Evolutionary conservation across 2,113 vertebrate genomes (phyloP).

Genomic region (Centropus bengalensis): DNA sequence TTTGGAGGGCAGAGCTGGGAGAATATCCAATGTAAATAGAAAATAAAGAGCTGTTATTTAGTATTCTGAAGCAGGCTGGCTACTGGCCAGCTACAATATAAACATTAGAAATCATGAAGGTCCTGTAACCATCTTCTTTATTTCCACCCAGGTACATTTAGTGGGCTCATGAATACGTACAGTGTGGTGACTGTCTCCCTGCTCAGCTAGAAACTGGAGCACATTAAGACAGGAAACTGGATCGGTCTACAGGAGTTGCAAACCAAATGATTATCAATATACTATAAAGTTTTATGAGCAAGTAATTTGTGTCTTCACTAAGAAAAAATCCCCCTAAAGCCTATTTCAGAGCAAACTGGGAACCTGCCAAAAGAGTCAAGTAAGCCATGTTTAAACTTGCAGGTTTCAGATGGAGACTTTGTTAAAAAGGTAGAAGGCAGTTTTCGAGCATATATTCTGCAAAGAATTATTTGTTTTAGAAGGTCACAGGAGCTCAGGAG

Average conservation of each 20-base stretch:
- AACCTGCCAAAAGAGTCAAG: background rate
- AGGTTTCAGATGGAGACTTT: background rate
- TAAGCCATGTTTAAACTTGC: conserved; percentile 22
- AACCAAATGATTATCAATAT: conserved; percentile 12
- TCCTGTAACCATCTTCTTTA: background rate
- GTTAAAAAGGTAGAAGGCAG: background rate
- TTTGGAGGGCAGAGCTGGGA: background rate
- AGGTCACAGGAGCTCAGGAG: background rate
- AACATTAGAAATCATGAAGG: background rate
- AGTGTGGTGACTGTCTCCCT: background rate
- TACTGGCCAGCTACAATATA: background rate
- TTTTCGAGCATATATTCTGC: background rate
- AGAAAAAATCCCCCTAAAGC: conserved; percentile 5
- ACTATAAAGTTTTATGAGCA: background rate
- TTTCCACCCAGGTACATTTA: conserved; percentile 15
- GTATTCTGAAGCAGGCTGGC: conserved; percentile 1
- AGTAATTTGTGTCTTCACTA: conserved; percentile 6
- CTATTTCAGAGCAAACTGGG: conserved; percentile 12
- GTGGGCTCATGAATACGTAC: background rate
- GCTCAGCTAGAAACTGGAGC: background rate
- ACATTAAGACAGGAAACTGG: background rate
- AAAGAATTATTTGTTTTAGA: background rate
- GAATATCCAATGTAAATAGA: background rate
- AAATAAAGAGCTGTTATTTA: conserved; percentile 15
- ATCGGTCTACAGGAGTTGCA: background rate